Percentiles rank a stretch among this genome's conserved stretches.
Conservation (phyloP, 2,113 vertebrate species). For the Alectura lathami region DNA sequence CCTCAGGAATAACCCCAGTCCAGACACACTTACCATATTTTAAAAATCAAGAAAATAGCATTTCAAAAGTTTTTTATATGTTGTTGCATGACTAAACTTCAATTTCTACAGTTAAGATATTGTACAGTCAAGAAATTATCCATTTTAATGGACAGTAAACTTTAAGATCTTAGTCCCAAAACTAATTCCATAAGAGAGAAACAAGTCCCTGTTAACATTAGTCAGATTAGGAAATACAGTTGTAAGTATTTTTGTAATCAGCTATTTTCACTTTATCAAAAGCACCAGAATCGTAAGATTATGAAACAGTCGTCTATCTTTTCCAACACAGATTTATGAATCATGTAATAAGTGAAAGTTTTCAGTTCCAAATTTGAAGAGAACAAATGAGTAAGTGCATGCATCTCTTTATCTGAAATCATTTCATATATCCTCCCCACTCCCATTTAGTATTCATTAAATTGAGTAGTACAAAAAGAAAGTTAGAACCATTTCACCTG, state of each 20-base stretch:
- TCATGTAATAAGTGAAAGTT: not conserved
- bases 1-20: not conserved
- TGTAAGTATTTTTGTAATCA: not conserved
- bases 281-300: not conserved
- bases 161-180: not conserved
- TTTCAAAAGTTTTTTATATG: not conserved
- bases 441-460: not conserved
- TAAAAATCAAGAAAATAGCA: not conserved
- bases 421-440: not conserved
- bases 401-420: not conserved
- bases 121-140: not conserved
- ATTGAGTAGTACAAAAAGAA: not conserved
- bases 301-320: not conserved
- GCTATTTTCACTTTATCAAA: not conserved
- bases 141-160: not conserved
- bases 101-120: not conserved
- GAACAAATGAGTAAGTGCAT: not conserved
- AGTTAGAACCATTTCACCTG: not conserved
- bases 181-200: not conserved
- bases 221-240: not conserved
- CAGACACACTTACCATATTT: not conserved
- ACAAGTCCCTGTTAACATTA: not conserved
- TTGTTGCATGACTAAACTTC: not conserved
- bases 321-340: slow-evolving; percentile 7
- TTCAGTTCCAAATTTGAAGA: slow-evolving; percentile 14